Base-by-base conservation (phyloP, 1,140 invertebrate genomes). In the Drosophila pachea region DNA sequence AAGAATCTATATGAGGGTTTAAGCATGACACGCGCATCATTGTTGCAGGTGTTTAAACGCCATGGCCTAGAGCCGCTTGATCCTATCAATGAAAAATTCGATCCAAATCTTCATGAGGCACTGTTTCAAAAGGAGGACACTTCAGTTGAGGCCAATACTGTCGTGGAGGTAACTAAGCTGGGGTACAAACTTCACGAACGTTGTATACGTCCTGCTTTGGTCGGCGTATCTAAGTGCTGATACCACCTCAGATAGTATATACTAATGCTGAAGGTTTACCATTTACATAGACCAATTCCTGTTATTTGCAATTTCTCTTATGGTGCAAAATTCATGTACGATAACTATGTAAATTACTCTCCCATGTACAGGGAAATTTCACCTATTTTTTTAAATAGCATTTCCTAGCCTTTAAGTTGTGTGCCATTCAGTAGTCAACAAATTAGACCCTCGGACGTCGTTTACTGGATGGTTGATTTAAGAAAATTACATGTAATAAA, bases 81-180 rank as follows among this genome's bases (percentile, higher is more conserved):
- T 89, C 98, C 98, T 16, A 70, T 97, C 8, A 93, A 97, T 76
- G 95, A 98, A 78, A 98, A 98, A 90, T 99, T 99, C 90, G 94
- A 99, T 91, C 98, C 98, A 4, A 98, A 99, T 90, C 90, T 95
- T 60, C 98, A 99, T 83, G 97, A 99, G 90, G 98, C 98, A 0
- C 89, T 99, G 48, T 99, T 99, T 91, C 94, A 98, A 91, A 95
- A 97, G 92, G 94, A 95, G 61, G 94, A 95, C 64, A 91, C 94
- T 77, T 94, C 94, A 0, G 96, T 96, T 76, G 92, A 94, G 55
- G 90, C 95, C 4, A 97, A 97, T 43, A 97, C 95, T 4, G 93
- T 99, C 38, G 94, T 97, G 12, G 93, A 95, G 9, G 97, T 99
- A 2, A 97, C 95, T 43, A 99, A 99, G 92, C 92, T 98, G 47